A percentile compares a stretch with the other conserved stretches of the same genome.
phyloP scores from a whole-genome alignment of 2,888 invertebrate genomes.

The Nematopogon swammerdamellus region DNA sequence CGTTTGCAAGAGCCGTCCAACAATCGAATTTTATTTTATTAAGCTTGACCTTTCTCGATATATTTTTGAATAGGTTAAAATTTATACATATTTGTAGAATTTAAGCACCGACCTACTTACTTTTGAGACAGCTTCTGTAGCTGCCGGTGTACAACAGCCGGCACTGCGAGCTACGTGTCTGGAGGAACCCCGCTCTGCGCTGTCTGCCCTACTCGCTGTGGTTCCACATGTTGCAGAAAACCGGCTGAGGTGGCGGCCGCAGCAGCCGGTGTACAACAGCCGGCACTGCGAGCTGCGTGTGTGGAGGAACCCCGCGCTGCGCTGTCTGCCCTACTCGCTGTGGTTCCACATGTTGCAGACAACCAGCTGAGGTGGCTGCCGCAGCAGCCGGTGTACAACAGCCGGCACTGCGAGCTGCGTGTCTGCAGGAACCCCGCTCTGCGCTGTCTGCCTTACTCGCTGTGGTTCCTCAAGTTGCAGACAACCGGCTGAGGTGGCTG shows the following conservation, averaged over 20 bases:
- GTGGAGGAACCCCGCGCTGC: constrained; percentile 39
- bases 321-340: constrained; percentile 37
- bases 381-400: constrained; percentile 40
- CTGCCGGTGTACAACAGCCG: constrained; percentile 44
- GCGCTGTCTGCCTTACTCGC: constrained; percentile 36
- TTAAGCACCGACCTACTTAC: no score
- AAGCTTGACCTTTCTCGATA: no score
- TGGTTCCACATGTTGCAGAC: constrained; percentile 50
- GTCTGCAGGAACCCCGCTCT: constrained; percentile 42
- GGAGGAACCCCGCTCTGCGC: constrained; percentile 36
- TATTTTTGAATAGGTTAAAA: no score
- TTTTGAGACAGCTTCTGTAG: constrained; percentile 45
- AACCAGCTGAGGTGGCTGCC: constrained; percentile 43
- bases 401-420: constrained; percentile 43
- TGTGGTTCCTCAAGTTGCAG: constrained; percentile 53
- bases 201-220: constrained; percentile 43
- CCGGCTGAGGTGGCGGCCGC: constrained; percentile 40
- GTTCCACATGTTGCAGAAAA: constrained; percentile 48
- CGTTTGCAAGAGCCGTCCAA: no score
- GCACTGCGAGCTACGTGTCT: constrained; percentile 46
- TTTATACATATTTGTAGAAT: no score
- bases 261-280: constrained; percentile 40
- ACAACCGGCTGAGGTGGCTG: constrained; percentile 42
- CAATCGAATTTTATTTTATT: no score
- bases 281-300: constrained; percentile 46